Evolutionary conservation across 2,888 invertebrate species (phyloP).

Genomic region (Elysia crispata): DNA sequence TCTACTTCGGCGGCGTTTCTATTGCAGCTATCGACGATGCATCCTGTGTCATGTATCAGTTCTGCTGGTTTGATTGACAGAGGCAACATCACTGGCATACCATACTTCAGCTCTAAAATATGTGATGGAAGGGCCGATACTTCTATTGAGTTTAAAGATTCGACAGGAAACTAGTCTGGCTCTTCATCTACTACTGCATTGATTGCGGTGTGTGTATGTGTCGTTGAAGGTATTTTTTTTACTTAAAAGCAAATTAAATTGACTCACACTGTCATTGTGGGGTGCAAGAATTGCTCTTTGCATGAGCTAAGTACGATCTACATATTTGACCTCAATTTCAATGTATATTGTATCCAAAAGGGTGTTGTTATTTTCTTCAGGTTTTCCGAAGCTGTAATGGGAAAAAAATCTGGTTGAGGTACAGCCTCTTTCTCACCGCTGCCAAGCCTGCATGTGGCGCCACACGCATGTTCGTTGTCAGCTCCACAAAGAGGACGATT

Average conservation of each 20-base stretch:
- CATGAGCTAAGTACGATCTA: background rate
- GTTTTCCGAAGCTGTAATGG: background rate
- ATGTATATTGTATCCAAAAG: background rate
- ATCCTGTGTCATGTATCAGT: conserved; percentile 3
- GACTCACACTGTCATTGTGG: background rate
- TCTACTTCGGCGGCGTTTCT: conserved; percentile 13
- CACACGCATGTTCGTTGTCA: background rate
- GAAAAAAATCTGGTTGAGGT: background rate
- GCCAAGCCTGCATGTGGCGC: background rate
- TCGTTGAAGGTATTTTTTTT: background rate
- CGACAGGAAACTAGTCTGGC: background rate
- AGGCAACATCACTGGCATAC: conserved; percentile 13
- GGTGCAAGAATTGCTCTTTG: background rate
- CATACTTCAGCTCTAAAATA: background rate
- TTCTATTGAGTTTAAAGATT: conserved; percentile 11
- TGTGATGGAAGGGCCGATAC: background rate
- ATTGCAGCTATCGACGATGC: background rate
- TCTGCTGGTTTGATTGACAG: background rate
- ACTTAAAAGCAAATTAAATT: background rate
- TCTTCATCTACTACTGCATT: background rate
- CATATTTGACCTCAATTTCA: background rate
- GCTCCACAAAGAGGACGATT: background rate
- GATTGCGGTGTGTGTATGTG: background rate
- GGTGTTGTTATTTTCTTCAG: background rate
- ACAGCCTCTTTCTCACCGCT: background rate